Conservation (phyloP, 2,113 vertebrate genomes). For the Galemys pyrenaicus region DNA sequence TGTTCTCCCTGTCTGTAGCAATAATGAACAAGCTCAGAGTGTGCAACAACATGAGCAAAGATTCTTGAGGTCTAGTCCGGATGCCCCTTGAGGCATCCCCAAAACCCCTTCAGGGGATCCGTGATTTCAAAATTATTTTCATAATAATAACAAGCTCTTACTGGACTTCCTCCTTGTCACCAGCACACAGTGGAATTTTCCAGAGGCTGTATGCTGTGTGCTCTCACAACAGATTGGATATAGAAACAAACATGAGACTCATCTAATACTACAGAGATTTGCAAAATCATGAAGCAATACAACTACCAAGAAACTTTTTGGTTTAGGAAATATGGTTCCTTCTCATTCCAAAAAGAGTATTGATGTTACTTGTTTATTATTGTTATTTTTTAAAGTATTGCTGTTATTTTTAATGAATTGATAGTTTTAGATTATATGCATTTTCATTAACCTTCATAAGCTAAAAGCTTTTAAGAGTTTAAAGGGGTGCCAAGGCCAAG, state of each 20-base stretch:
- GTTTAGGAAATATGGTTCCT: not conserved
- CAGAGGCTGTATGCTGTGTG: not conserved
- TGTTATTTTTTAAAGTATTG: not conserved
- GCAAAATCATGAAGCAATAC: not conserved
- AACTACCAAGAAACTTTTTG: not conserved
- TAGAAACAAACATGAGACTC: not conserved
- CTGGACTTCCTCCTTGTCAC: not conserved
- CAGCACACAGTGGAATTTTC: not conserved
- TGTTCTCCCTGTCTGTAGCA: not conserved
- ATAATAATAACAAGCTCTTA: not conserved
- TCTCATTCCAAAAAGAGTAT: conserved; percentile 25
- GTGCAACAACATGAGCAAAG: not conserved
- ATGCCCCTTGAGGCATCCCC: not conserved
- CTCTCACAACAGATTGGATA: not conserved
- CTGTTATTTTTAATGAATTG: not conserved
- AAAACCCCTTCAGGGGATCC: not conserved
- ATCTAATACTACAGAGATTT: not conserved
- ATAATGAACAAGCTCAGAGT: not conserved
- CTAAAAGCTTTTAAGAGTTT: conserved; percentile 40
- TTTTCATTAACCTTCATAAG: conserved; percentile 17
- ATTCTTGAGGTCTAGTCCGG: not conserved
- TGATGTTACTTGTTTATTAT: not conserved
- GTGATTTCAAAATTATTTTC: conserved; percentile 1
- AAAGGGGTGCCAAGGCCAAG: not conserved
- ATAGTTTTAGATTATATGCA: not conserved